These are phyloP conservation scores for Drosophila santomea DNA, from an alignment of 1,140 invertebrate genomes.

Conservation along the genomic window DNA sequence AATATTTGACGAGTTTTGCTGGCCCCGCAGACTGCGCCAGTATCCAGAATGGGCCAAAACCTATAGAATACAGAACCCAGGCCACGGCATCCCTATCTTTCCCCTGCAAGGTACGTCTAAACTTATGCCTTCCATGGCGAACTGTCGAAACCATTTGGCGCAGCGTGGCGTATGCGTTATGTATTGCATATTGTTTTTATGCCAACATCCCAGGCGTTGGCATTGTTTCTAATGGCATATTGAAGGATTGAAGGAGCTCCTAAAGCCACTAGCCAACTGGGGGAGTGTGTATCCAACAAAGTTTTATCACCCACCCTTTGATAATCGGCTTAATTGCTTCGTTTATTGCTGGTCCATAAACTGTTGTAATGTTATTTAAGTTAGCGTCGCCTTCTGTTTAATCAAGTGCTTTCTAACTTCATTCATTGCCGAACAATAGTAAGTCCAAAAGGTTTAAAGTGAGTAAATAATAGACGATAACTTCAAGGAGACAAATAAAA, in stretches of 20 bases:
- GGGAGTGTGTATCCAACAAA: slow-evolving; percentile 5
- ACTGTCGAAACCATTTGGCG: slow-evolving; percentile 65
- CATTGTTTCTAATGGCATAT: slow-evolving; percentile 24
- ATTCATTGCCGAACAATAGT: slow-evolving; percentile 22
- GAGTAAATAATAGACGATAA: slow-evolving; percentile 21
- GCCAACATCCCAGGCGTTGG: slow-evolving; percentile 5
- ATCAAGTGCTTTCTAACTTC: slow-evolving; percentile 34
- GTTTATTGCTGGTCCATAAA: slow-evolving; percentile 27
- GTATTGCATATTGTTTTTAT: slow-evolving; percentile 70
- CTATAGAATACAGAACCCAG: slow-evolving; percentile 18
- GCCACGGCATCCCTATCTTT: neutral
- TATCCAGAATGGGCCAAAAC: slow-evolving; percentile 27
- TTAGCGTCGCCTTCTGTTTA: slow-evolving; percentile 25
- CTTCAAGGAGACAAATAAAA: slow-evolving; percentile 26
- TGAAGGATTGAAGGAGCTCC: slow-evolving; percentile 17
- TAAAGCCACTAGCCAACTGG: neutral
- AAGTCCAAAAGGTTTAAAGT: slow-evolving; percentile 3
- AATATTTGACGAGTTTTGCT: slow-evolving; percentile 59
- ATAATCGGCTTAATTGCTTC: slow-evolving; percentile 30
- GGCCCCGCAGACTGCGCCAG: slow-evolving; percentile 9
- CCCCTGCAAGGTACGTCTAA: too few relatives aligned
- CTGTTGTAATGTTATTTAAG: slow-evolving; percentile 25
- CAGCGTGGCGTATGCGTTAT: slow-evolving; percentile 73
- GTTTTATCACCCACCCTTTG: slow-evolving; percentile 33
- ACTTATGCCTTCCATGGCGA: slow-evolving; percentile 10